Evolutionary conservation across 1,140 invertebrate species (phyloP).

Genomic region (Micrasema minimum): DNA sequence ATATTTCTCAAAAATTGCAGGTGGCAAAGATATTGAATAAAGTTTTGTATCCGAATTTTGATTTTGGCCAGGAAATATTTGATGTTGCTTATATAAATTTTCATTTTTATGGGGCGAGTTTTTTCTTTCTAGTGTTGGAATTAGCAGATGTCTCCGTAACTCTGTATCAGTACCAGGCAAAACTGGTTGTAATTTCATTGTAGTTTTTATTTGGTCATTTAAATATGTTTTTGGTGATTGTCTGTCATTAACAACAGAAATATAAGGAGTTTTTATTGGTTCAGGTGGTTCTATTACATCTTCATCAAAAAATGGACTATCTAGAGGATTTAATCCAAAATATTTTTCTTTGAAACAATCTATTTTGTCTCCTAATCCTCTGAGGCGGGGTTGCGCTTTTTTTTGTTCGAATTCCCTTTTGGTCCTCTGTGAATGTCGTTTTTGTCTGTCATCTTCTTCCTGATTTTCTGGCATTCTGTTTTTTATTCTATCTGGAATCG

Average conservation of each 20-base stretch:
- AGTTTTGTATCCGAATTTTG: neutral
- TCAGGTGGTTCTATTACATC: conserved; percentile 61
- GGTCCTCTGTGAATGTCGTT: conserved; percentile 17
- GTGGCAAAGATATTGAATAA: neutral
- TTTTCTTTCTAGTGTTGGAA: no score
- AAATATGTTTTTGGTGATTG: no score
- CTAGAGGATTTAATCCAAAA: conserved; percentile 78
- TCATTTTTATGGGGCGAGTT: no score
- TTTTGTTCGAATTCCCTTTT: conserved; percentile 51
- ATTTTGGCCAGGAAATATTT: no score
- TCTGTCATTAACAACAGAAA: no score
- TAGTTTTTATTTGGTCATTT: no score
- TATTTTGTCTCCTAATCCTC: conserved; percentile 76
- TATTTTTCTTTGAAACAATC: conserved; percentile 79
- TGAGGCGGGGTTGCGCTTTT: conserved; percentile 58
- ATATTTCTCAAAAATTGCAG: conserved; percentile 48
- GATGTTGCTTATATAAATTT: no score
- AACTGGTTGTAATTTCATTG: no score
- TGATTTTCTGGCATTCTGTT: conserved; percentile 57
- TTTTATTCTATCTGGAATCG: conserved; percentile 67
- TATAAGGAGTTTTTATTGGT: conserved; percentile 56
- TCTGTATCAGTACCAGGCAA: no score
- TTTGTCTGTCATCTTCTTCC: conserved; percentile 50
- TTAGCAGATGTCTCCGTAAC: no score
- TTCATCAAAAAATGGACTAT: conserved; percentile 80